These are phyloP conservation scores for Eurypyga helias DNA, from an alignment of 2,113 vertebrate species.

Conservation along the genomic window DNA sequence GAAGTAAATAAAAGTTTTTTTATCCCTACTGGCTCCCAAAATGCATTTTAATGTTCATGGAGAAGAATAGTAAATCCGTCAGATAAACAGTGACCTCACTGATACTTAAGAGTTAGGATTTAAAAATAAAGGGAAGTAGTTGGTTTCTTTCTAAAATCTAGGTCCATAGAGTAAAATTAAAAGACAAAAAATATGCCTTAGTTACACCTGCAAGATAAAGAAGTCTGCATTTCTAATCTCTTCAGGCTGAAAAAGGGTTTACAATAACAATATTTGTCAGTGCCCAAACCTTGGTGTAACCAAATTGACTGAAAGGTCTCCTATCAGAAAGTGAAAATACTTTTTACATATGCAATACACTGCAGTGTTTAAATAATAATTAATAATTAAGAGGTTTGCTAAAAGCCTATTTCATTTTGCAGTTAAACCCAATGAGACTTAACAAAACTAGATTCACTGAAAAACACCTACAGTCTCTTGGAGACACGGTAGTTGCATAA, in stretches of 20 bases:
- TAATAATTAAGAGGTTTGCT: background rate
- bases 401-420: background rate
- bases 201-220: background rate
- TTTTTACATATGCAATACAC: background rate
- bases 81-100: background rate
- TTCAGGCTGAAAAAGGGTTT: background rate
- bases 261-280: background rate
- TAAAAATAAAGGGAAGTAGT: background rate
- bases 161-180: background rate
- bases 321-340: background rate
- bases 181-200: background rate
- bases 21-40: background rate
- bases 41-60: background rate
- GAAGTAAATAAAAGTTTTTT: background rate
- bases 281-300: background rate
- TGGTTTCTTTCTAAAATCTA: background rate
- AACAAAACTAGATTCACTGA: background rate
- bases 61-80: background rate
- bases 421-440: background rate
- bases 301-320: background rate
- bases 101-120: background rate
- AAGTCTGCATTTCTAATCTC: background rate
- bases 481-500: background rate
- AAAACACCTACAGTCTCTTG: background rate
- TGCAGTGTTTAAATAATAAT: background rate